Evolutionary conservation across 1,140 invertebrate species (phyloP), one percentile per base, ranked within the genome.

Genomic region (Bombus confusus): DNA sequence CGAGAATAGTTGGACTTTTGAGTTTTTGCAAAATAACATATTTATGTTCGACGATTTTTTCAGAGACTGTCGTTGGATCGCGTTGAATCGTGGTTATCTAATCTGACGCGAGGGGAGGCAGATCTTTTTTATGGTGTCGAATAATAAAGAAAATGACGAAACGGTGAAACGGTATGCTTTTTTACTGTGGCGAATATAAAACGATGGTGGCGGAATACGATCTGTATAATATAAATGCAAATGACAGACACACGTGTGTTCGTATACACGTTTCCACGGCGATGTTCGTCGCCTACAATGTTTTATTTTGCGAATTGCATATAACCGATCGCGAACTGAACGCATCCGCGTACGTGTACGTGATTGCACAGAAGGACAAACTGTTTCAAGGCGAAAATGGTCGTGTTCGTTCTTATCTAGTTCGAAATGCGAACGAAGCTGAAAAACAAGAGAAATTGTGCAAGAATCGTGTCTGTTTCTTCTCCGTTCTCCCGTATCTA

Each of bases 161-260:
- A 52, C 6, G 1, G 18, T 52, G 82, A 78, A 80, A 75, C 76
- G 64, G 28, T 57, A n/a, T 18, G 78, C 64, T 72, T 80, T 84
- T 71, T 80, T 85, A 64, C 43, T 37, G 71, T 75, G n/a, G n/a
- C 39, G 25, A 62, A 41, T 57, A 79, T 80, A 84, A 87, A 87
- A 37, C 87, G 66, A 76, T 25, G 59, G n/a, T 52, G 31, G 71
- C 47, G 78, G 78, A 82, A 88, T 57, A 68, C n/a, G 34, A 76
- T 86, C 52, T 83, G 64, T 71, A 88, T 71, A 86, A 64, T 71
- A 88, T 59, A 86, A 86, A 88, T 88, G 75, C 59, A 86, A 83
- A 80, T 74, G 78, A 83, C 39, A 88, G 52, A 74, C 47, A 81
- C 78, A 86, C 78, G 68, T 88, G 72, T 59, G 37, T 47, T 15